Conservation (phyloP, 2,888 invertebrate genomes). For the Clostera curtula region DNA sequence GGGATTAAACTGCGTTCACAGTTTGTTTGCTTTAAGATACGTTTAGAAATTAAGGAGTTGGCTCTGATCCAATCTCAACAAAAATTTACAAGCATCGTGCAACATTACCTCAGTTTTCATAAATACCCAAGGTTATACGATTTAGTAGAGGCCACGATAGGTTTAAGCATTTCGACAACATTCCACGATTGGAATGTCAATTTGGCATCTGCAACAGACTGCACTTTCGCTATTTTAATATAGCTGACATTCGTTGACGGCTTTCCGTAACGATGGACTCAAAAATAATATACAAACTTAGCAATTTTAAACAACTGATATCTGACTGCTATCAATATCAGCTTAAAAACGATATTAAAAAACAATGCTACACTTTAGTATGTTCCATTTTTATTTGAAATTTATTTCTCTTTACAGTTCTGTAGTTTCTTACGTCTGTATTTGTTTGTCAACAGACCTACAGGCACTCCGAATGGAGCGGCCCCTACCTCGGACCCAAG, state of each 20-base stretch:
- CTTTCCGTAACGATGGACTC: too few relatives aligned
- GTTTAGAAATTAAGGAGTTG: constrained; percentile 50
- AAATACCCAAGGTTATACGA: constrained; percentile 58
- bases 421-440: background rate
- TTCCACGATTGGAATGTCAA: constrained; percentile 2
- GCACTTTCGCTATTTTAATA: too few relatives aligned
- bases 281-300: too few relatives aligned
- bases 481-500: constrained; percentile 95
- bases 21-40: constrained; percentile 49
- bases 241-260: too few relatives aligned
- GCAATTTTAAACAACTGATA: too few relatives aligned
- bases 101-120: constrained; percentile 68
- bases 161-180: constrained; percentile 20
- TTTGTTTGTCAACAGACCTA: constrained; percentile 78
- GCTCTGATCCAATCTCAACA: constrained; percentile 51
- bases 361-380: too few relatives aligned
- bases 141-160: constrained; percentile 37
- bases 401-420: too few relatives aligned
- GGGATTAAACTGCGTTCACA: constrained; percentile 44
- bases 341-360: too few relatives aligned
- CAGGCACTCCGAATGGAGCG: constrained; percentile 88
- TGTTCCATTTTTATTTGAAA: too few relatives aligned
- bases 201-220: too few relatives aligned
- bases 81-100: constrained; percentile 61
- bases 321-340: too few relatives aligned